These are phyloP conservation scores for Lithobates pipiens DNA, from an alignment of 2,797 vertebrate species.

Conservation along the genomic window DNA sequence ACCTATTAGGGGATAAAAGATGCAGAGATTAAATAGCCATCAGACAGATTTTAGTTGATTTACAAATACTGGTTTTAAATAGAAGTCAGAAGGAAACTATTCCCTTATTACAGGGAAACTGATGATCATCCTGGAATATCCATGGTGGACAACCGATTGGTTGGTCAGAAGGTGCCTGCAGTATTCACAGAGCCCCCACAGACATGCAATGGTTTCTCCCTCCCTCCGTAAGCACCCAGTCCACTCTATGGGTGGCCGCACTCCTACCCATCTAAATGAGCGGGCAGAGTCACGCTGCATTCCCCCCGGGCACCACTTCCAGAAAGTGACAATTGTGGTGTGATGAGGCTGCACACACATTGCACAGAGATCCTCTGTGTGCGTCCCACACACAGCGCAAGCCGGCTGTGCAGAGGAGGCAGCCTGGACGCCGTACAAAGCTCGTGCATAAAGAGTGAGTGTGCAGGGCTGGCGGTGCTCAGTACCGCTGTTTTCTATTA, in stretches of 20 bases:
- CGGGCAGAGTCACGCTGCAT: neutral
- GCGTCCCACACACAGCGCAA: conserved; percentile 56
- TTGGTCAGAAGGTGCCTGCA: neutral
- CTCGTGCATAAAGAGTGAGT: conserved; percentile 15
- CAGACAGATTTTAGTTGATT: too few species aligned
- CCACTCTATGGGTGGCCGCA: neutral
- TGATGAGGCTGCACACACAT: conserved; percentile 12
- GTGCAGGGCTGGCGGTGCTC: neutral
- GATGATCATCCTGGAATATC: too few species aligned
- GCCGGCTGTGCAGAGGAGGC: conserved; percentile 46
- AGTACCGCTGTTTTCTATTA: conserved; percentile 36
- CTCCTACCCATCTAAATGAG: neutral
- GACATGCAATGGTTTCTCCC: too few species aligned
- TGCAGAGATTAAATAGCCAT: too few species aligned
- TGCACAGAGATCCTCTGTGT: conserved; percentile 32
- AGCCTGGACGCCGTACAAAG: conserved; percentile 40
- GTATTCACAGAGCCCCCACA: neutral
- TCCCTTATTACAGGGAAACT: too few species aligned
- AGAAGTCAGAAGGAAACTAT: too few species aligned
- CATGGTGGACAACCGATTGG: neutral
- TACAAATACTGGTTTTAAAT: too few species aligned
- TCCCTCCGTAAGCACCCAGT: too few species aligned
- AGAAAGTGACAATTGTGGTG: conserved; percentile 7
- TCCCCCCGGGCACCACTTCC: neutral
- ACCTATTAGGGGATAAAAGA: too few species aligned